Evolutionary conservation across 2,888 invertebrate species (phyloP).

Genomic region (Eupithecia abbreviata): DNA sequence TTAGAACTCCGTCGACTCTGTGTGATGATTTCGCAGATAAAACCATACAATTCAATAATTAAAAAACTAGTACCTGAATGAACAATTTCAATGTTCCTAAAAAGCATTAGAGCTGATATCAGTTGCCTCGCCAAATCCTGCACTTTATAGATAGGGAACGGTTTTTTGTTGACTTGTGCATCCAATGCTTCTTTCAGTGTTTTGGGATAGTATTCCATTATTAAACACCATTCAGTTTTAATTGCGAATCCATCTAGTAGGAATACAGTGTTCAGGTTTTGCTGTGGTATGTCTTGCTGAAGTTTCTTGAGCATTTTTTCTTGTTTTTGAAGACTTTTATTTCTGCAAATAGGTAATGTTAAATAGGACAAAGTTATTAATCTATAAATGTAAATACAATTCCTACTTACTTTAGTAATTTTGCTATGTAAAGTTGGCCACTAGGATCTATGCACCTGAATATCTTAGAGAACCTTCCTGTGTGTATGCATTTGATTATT

Average conservation of each 20-base stretch:
- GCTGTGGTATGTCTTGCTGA: conserved; percentile 50
- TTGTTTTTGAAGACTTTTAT: conserved; percentile 36
- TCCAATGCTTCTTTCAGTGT: conserved; percentile 55
- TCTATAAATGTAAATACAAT: conserved; percentile 1
- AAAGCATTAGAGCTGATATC: conserved; percentile 57
- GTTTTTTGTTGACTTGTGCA: conserved; percentile 30
- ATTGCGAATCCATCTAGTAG: conserved; percentile 51
- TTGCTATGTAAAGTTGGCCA: conserved; percentile 52
- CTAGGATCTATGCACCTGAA: conserved; percentile 50
- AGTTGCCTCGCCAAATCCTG: conserved; percentile 61
- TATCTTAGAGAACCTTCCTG: conserved; percentile 59
- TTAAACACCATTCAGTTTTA: conserved; percentile 51
- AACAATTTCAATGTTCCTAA: conserved; percentile 58
- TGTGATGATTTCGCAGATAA: neutral
- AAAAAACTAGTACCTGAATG: conserved; percentile 58
- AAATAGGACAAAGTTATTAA: neutral
- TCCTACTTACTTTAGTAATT: conserved; percentile 57
- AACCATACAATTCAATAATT: neutral
- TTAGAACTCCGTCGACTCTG: neutral
- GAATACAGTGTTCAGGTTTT: conserved; percentile 49
- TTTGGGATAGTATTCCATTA: conserved; percentile 65
- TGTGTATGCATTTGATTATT: conserved; percentile 47
- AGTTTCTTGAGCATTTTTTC: conserved; percentile 51
- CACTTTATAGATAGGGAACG: conserved; percentile 58
- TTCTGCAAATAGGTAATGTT: conserved; percentile 37